Evolutionary conservation across 2,888 invertebrate genomes (phyloP), one percentile per base, ranked within the genome.

Genomic region (Epsilonema sp.): DNA sequence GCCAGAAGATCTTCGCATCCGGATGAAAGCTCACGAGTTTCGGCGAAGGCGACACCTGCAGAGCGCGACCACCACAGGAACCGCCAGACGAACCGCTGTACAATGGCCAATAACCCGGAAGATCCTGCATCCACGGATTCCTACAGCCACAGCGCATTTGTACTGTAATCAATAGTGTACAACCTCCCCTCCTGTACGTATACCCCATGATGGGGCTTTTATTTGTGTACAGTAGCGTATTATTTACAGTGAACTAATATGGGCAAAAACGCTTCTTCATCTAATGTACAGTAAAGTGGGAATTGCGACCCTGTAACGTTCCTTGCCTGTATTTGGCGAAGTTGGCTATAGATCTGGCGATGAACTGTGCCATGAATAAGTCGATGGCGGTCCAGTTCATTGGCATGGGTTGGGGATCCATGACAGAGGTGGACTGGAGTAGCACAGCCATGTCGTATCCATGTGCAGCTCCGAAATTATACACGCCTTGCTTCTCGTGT

Each of bases 401-500:
- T n/a, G 23, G 25, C 21, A 19, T 24, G 8, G 8, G 4, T 3
- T 37, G n/a, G 4, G 41, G 40, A 26, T 49, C 47, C 3, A 49
- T 2, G 21, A 49, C 47, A 2, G 44, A 21, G 11, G 47, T 44
- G 20, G 44, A 39, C 37, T 48, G 37, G 42, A 50, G 46, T n/a
- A 52, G 38, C 41, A 39, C 48, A 13, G 48, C 50, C 52, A 52
- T 48, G 43, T 52, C 52, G 31, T 51, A 44, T n/a, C 52, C 52
- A 40, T 52, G 52, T 2, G 48, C 37, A 13, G 52, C 26, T 20
- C 52, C 52, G 3, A 43, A 47, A 26, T 48, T 25, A 8, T 24
- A 13, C n/a, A 50, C 26, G 21, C 46, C 47, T 37, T 50, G 44
- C 3, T 36, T 23, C 24, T 19, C n/a, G 19, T 41, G 37, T 13